A percentile compares a stretch with the other conserved stretches of the same genome.
phyloP scores from a whole-genome alignment of 1,140 invertebrate species.

The Copidosoma floridanum region DNA sequence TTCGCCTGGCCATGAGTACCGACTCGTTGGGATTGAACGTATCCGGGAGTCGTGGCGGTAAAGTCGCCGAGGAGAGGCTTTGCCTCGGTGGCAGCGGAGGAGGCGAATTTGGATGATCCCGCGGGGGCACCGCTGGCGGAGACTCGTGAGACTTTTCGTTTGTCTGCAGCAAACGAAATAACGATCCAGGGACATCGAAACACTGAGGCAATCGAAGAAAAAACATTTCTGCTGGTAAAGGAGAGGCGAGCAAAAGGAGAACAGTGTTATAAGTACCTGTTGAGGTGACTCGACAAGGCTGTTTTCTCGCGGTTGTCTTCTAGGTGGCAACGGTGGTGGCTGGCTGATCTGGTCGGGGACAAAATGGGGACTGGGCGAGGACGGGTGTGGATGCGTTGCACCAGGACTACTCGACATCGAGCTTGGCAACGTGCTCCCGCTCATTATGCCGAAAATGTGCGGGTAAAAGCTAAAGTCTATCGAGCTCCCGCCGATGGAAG shows the following conservation, averaged over 20 bases:
- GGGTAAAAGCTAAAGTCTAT: conserved; percentile 54
- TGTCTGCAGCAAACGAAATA: not conserved
- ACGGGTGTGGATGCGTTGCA: conserved; percentile 51
- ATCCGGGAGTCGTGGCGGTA: conserved; percentile 52
- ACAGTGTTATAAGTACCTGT: too few species aligned
- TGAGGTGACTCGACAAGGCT: conserved; percentile 62
- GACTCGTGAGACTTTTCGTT: too few species aligned
- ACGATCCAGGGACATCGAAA: not conserved
- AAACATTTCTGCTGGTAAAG: too few species aligned
- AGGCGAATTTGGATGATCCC: conserved; percentile 58
- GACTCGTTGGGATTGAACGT: conserved; percentile 46
- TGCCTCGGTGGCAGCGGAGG: conserved; percentile 63
- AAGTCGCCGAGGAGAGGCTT: conserved; percentile 48
- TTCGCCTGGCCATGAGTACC: conserved; percentile 50
- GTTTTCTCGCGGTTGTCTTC: conserved; percentile 59
- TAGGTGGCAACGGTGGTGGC: conserved; percentile 62
- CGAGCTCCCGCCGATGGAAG: conserved; percentile 7
- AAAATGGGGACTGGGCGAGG: conserved; percentile 51
- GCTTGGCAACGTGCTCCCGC: conserved; percentile 30
- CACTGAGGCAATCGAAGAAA: too few species aligned
- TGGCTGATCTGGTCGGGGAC: conserved; percentile 26
- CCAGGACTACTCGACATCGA: conserved; percentile 50
- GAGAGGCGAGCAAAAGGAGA: too few species aligned
- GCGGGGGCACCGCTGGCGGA: conserved; percentile 63
- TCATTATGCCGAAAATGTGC: conserved; percentile 38